A percentile compares a stretch with the other conserved stretches of the same genome.
These are phyloP conservation scores for Anniella stebbinsi DNA, from an alignment of 2,797 vertebrate species.

Conservation along the genomic window DNA sequence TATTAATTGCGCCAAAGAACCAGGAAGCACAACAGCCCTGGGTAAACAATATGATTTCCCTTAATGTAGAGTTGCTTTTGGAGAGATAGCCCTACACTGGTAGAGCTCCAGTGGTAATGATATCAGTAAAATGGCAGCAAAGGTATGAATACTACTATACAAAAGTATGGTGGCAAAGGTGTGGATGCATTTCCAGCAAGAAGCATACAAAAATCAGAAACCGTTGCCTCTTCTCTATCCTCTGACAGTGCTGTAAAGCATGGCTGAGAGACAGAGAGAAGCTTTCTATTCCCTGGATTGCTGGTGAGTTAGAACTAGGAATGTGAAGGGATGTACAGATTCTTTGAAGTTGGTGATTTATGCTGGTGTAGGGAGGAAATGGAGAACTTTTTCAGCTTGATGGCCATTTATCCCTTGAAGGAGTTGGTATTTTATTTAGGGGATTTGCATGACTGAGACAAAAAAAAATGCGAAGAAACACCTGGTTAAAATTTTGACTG, in stretches of 20 bases:
- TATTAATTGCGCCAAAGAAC: no score
- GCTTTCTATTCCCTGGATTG: not conserved
- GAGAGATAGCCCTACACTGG: not conserved
- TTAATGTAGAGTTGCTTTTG: no score
- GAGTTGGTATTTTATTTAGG: conserved; percentile 35
- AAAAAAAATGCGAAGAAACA: conserved; percentile 54
- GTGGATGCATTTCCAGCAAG: not conserved
- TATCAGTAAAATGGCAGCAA: not conserved
- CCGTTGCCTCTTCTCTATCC: not conserved
- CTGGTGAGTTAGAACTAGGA: conserved; percentile 1
- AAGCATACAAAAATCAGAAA: not conserved
- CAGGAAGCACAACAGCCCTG: no score
- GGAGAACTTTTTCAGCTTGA: not conserved
- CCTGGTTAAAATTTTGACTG: conserved; percentile 63
- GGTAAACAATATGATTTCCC: no score
- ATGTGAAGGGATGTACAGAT: not conserved
- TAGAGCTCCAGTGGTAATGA: not conserved
- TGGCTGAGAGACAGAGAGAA: not conserved
- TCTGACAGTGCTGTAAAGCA: not conserved
- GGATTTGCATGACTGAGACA: conserved; percentile 37
- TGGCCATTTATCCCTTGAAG: conserved; percentile 37
- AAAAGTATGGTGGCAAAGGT: not conserved
- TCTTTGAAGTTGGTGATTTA: conserved; percentile 13
- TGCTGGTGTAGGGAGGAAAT: not conserved
- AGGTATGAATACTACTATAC: not conserved